Evolutionary conservation across 1,140 invertebrate genomes (phyloP), one percentile per base, ranked within the genome.

Genomic region (Thaumatotibia leucotreta): DNA sequence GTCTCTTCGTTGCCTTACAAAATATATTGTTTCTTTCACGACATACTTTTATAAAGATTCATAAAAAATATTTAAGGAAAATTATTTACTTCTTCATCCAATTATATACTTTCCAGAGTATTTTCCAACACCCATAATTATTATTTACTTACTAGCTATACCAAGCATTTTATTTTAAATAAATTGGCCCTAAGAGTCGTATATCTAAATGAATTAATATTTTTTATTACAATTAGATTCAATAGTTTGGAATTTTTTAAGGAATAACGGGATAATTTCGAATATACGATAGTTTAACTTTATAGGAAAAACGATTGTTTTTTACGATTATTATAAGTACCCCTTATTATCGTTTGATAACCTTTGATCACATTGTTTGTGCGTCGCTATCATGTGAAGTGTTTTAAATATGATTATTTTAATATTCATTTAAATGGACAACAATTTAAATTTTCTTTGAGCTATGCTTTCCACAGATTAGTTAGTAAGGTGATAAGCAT

Each of bases 1-100:
- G 87, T 88, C 87, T 89, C 86, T 87, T 87, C 83, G 87, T 89
- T 89, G 80, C 84, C 86, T 89, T 88, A 89, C 80, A 83, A 79
- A 79, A 83, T 86, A 87, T 84, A 72, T 69, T 72, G 70, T 75
- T 86, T 83, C 80, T 69, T 71, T 82, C 82, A 74, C 81, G 61
- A 85, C 79, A 78, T 81, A 83, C 76, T 72, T 80, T 81, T 82
- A 70, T 80, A 77, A 88, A 83, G 85, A 75, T 67, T 86, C 77
- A 83, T 89, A 86, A 86, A 87, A 88, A 88, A 84, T 84, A 85
- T 86, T 76, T 63, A 88, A 83, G 74, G 73, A 84, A 86, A 85
- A 75, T 66, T 81, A 82, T 86, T 77, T 70, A 39, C 63, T 65
- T 45, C 63, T 69, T 73, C 74, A 72, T 45, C 39, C 39, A 45